phyloP scores from a whole-genome alignment of 1,140 invertebrate genomes.

The Rhagoletis pomonella region DNA sequence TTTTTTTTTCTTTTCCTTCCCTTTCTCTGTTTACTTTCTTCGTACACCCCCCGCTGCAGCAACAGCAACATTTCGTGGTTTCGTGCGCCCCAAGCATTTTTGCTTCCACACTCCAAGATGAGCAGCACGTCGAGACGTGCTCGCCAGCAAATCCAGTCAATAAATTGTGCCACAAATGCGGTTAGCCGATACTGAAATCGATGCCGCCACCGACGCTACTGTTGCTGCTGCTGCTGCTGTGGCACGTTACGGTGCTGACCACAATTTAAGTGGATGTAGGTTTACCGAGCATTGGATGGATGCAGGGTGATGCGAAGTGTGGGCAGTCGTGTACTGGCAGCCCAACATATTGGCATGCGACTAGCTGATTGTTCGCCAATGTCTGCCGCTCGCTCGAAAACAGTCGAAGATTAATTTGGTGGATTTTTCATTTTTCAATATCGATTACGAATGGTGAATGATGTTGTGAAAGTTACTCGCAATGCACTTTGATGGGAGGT shows the following conservation, averaged over 20 bases:
- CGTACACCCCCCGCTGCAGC: neutral
- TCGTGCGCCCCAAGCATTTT: conserved; percentile 10
- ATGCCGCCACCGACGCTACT: neutral
- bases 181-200: conserved; percentile 46
- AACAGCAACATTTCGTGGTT: conserved; percentile 28
- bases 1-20: neutral
- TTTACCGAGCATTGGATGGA: neutral
- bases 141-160: conserved; percentile 54
- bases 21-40: neutral
- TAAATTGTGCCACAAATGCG: conserved; percentile 56
- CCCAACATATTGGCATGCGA: neutral
- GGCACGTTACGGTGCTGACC: conserved; percentile 8
- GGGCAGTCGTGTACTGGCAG: neutral
- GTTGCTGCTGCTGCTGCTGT: neutral
- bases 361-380: neutral
- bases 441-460: conserved; percentile 52
- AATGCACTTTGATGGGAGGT: neutral
- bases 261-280: conserved; percentile 45
- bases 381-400: neutral
- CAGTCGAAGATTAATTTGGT: conserved; percentile 51
- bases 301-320: neutral
- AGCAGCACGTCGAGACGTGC: conserved; percentile 12
- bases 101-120: neutral
- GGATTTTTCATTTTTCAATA: conserved; percentile 56
- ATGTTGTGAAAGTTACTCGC: conserved; percentile 37